A percentile compares a stretch with the other conserved stretches of the same genome.
Conservation (phyloP, 2,797 vertebrate species). For the Pseudochirops corinnae region DNA sequence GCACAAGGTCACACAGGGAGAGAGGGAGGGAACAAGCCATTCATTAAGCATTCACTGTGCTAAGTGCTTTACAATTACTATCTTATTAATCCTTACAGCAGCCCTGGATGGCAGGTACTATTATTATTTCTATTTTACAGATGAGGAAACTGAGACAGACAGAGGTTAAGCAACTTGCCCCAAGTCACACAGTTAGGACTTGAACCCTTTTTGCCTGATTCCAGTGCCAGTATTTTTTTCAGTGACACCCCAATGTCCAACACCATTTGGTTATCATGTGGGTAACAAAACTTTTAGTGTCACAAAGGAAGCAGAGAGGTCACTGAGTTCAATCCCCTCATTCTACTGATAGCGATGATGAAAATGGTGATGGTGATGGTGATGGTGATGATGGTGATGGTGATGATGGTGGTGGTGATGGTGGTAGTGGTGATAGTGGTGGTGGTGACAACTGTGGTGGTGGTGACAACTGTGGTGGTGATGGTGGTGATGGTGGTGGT, state of each 20-base stretch:
- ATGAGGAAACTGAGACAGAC: neutral
- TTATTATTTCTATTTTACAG: no score
- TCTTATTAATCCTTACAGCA: no score
- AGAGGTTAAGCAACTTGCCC: neutral
- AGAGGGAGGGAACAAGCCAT: neutral
- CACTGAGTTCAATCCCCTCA: neutral
- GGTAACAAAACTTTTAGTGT: neutral
- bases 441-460: no score
- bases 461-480: no score
- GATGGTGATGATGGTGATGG: fast-evolving
- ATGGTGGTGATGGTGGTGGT: neutral
- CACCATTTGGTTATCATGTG: neutral
- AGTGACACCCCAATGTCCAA: neutral
- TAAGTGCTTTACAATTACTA: no score
- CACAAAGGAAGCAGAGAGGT: neutral
- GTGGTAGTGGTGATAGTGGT: neutral
- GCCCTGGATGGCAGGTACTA: no score
- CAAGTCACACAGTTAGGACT: neutral
- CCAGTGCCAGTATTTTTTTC: neutral
- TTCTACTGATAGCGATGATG: neutral
- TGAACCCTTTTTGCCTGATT: neutral
- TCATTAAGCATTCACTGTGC: neutral
- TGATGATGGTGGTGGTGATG: neutral
- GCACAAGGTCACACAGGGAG: neutral
- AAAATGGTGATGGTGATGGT: neutral